These are phyloP conservation scores for Bombus terrestris DNA, from an alignment of 1,140 invertebrate genomes.

Conservation along the genomic window DNA sequence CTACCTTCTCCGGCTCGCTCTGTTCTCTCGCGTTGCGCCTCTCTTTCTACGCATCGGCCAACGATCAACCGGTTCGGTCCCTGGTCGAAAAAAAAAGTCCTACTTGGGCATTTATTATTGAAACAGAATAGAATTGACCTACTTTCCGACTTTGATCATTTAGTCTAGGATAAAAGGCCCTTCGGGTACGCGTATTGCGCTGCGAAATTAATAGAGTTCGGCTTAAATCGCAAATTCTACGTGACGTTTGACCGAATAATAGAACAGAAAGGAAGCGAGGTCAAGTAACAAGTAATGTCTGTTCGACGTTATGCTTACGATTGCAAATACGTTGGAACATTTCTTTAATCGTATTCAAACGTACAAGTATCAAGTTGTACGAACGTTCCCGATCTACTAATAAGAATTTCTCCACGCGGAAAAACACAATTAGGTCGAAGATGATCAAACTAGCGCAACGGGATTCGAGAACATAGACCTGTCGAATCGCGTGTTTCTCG, in stretches of 20 bases:
- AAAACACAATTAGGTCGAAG: too few species aligned
- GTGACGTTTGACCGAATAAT: not conserved
- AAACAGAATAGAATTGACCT: slow-evolving; percentile 12
- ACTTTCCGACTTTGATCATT: slow-evolving; percentile 2
- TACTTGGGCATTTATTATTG: not conserved
- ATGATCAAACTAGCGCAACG: too few species aligned
- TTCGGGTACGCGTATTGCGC: not conserved
- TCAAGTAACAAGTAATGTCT: rapidly evolving
- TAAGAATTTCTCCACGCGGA: too few species aligned
- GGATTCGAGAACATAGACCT: too few species aligned
- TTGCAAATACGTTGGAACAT: too few species aligned
- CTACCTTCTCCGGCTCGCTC: not conserved
- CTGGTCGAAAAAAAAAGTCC: not conserved
- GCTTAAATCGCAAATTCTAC: not conserved
- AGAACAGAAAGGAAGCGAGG: not conserved
- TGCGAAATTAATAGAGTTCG: not conserved
- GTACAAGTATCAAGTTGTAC: too few species aligned
- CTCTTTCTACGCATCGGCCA: not conserved
- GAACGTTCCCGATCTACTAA: too few species aligned
- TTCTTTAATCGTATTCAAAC: too few species aligned
- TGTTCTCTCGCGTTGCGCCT: not conserved
- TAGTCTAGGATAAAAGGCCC: not conserved
- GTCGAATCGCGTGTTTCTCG: too few species aligned
- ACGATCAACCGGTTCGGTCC: not conserved
- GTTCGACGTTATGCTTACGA: too few species aligned